Conservation (phyloP, 2,797 vertebrate species). For the Peromyscus aztecus region DNA sequence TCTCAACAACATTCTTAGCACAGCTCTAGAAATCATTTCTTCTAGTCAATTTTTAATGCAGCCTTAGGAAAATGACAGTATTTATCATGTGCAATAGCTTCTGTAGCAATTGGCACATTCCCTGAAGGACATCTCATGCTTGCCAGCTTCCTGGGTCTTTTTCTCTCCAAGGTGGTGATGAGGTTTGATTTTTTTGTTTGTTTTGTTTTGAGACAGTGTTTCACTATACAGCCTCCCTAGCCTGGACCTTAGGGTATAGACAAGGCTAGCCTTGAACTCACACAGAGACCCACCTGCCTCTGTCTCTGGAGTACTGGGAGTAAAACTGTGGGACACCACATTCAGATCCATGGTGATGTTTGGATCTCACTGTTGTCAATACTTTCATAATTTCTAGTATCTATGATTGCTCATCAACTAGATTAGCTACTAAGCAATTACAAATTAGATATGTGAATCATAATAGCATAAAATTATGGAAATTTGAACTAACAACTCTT, state of each 20-base stretch:
- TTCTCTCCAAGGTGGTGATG: neutral
- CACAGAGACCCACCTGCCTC: neutral
- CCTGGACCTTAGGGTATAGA: too few species aligned
- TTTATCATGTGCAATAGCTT: constrained; percentile 9
- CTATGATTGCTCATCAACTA: constrained; percentile 4
- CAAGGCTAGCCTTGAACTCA: neutral
- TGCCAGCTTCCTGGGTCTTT: neutral
- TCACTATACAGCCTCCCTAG: neutral
- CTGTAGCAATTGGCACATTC: neutral
- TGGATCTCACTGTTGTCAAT: neutral
- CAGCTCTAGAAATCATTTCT: constrained; percentile 56
- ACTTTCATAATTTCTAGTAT: constrained; percentile 13
- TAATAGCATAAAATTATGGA: neutral
- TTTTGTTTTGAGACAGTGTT: neutral
- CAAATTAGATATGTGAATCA: constrained; percentile 42
- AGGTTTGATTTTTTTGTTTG: neutral
- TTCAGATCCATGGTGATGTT: neutral
- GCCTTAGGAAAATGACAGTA: neutral
- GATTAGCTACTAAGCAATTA: constrained; percentile 22
- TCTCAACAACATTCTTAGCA: neutral
- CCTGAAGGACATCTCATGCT: constrained; percentile 27
- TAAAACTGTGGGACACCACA: neutral
- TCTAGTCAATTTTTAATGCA: constrained; percentile 8
- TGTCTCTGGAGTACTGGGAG: neutral
- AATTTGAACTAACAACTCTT: constrained; percentile 28